Evolutionary conservation across 2,113 vertebrate species (phyloP).

Genomic region (Etia nguti): DNA sequence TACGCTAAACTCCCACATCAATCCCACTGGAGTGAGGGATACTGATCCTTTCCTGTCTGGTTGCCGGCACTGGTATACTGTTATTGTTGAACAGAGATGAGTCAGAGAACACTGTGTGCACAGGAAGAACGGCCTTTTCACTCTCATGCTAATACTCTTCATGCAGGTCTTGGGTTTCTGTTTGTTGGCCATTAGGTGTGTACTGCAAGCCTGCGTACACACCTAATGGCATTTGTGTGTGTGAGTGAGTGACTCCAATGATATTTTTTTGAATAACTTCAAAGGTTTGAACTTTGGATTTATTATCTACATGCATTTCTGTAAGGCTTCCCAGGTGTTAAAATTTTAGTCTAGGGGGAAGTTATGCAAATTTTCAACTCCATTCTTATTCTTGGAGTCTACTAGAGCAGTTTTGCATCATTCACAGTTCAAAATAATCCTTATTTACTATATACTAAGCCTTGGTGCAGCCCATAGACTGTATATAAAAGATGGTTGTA

Average conservation of each 20-base stretch:
- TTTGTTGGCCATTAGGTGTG: not conserved
- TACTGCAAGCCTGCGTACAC: not conserved
- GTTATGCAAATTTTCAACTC: not conserved
- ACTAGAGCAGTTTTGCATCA: not conserved
- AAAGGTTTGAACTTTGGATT: not conserved
- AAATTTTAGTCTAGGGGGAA: not conserved
- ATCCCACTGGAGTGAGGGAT: constrained; percentile 13
- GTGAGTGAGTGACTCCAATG: constrained; percentile 7
- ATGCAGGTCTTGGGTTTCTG: constrained; percentile 25
- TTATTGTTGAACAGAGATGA: constrained; percentile 62
- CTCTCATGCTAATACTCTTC: constrained; percentile 46
- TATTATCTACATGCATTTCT: not conserved
- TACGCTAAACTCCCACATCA: constrained; percentile 27
- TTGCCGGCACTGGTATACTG: constrained; percentile 12
- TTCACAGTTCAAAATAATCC: not conserved
- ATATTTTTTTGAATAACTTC: constrained; percentile 45
- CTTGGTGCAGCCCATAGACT: not conserved
- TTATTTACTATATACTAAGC: not conserved
- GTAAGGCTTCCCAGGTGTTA: constrained; percentile 7
- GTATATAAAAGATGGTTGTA: not conserved
- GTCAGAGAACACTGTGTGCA: constrained; percentile 3
- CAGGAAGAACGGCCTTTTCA: constrained; percentile 17
- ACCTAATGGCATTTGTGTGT: not conserved
- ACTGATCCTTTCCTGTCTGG: constrained; percentile 39
- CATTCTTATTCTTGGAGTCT: not conserved